Evolutionary conservation across 2,888 invertebrate species (phyloP), one percentile per base, ranked within the genome.

Genomic region (Disparrhopalites patrizii): DNA sequence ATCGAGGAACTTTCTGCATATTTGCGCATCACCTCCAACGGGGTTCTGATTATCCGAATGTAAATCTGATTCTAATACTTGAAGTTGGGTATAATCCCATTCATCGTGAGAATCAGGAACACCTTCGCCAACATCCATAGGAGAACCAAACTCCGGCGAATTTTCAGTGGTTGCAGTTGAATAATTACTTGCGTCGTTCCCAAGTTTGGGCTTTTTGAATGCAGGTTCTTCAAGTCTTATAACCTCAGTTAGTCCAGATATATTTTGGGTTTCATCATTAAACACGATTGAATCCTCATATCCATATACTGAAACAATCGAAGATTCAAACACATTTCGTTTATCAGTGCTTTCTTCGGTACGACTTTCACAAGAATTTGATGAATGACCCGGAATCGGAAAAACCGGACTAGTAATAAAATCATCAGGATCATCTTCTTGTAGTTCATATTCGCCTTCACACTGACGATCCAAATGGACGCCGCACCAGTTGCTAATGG

Each of bases 1-100:
- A 23, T 63, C 55, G 10, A 63, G 23, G 23, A 63, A 54, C 7
- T 63, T 55, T 15, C 13, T 20, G 38, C 63, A 63, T 4, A 28
- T 10, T 56, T 56, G n/a, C 23, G n/a, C n/a, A n/a, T 23, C 30
- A 4, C 13, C 30, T 30, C 30, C 10, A 28, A 30, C 18, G 3
- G 54, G 18, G 28, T 28, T 27, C 40, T 40, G 40, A 40, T 18
- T 40, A 52, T 8, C 52, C n/a, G n/a, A n/a, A n/a, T n/a, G n/a
- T n/a, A n/a, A n/a, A 15, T 52, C 28, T 8, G 8, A 5, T 27
- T 23, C 27, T 13, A 27, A n/a, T 5, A 28, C 25, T 27, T 52
- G 27, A 27, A 7, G 15, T 52, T 52, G 27, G 7, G 27, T 52
- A 3, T 27, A 27, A 52, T 52, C 52, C 52, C 52, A 52, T n/a